phyloP scores from a whole-genome alignment of 2,888 invertebrate genomes.

The Aleiodes leptofemur region DNA sequence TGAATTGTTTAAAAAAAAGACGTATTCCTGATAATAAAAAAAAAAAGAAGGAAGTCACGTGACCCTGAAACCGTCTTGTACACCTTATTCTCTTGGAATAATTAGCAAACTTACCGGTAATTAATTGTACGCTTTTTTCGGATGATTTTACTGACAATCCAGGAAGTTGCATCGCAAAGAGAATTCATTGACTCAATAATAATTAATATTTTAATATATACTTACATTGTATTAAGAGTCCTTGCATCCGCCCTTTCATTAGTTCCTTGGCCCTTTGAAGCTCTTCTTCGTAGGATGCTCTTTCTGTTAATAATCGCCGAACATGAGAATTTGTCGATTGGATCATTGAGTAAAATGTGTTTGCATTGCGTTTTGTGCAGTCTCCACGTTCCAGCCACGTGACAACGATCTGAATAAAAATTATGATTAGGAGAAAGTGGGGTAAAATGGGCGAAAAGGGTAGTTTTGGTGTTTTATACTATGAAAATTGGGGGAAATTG shows the following conservation, averaged over 20 bases:
- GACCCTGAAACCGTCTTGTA: slow-evolving; percentile 2
- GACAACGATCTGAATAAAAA: slow-evolving; percentile 81
- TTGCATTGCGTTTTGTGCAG: slow-evolving; percentile 93
- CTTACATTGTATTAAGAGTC: slow-evolving; percentile 94
- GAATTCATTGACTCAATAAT: not conserved
- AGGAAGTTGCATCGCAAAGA: not conserved
- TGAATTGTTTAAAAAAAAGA: not conserved
- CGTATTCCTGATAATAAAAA: not conserved
- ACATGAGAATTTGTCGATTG: slow-evolving; percentile 96
- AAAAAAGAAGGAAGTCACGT: not conserved
- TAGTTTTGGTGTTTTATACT: not conserved
- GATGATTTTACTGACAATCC: slow-evolving; percentile 8
- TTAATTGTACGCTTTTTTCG: slow-evolving; percentile 28
- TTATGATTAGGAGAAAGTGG: slow-evolving; percentile 1
- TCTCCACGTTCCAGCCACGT: slow-evolving; percentile 97
- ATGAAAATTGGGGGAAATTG: too few species aligned
- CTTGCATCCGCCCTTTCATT: slow-evolving; percentile 89
- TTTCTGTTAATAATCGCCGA: slow-evolving; percentile 89
- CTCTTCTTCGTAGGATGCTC: slow-evolving; percentile 91
- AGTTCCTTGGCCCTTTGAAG: slow-evolving; percentile 89
- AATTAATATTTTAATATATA: slow-evolving; percentile 65
- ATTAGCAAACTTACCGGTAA: slow-evolving; percentile 26
- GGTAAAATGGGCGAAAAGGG: slow-evolving; percentile 2
- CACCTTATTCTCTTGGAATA: slow-evolving; percentile 3
- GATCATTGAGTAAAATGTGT: slow-evolving; percentile 96